A percentile compares a stretch with the other conserved stretches of the same genome.
phyloP scores from a whole-genome alignment of 2,888 invertebrate species.

The Dastarcus helophoroides region DNA sequence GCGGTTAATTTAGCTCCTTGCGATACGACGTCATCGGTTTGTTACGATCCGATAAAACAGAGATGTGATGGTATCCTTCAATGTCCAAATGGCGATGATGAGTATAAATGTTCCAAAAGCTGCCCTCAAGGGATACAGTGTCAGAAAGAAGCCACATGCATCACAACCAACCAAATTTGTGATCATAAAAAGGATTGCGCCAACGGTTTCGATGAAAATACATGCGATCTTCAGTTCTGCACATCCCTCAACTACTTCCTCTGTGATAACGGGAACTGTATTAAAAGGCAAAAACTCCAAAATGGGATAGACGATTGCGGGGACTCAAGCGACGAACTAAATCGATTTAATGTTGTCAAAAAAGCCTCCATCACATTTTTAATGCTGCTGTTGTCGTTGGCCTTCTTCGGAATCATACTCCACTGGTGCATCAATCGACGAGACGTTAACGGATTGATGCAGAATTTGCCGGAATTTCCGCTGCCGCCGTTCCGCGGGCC shows the following conservation, averaged over 20 bases:
- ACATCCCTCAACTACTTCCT: constrained; percentile 15
- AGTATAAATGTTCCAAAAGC: constrained; percentile 13
- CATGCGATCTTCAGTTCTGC: constrained; percentile 17
- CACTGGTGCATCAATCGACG: constrained; percentile 17
- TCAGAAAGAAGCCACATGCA: constrained; percentile 15
- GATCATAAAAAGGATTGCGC: constrained; percentile 16
- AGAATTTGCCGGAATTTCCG: constrained; percentile 21
- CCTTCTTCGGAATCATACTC: constrained; percentile 13
- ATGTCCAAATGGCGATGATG: constrained; percentile 18
- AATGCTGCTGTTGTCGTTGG: constrained; percentile 10
- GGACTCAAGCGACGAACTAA: constrained; percentile 19
- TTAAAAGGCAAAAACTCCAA: constrained; percentile 11
- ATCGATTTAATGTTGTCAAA: constrained; percentile 2
- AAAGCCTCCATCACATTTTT: constrained; percentile 6
- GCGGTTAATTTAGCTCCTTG: constrained; percentile 12
- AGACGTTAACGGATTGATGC: constrained; percentile 15
- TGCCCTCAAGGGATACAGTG: constrained; percentile 14
- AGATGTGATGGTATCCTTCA: constrained; percentile 16
- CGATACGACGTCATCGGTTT: constrained; percentile 6
- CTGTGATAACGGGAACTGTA: constrained; percentile 19
- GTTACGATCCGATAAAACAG: constrained; percentile 13
- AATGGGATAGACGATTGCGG: constrained; percentile 20
- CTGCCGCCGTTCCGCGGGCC: constrained; percentile 19
- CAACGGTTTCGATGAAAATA: constrained; percentile 19
- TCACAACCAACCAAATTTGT: constrained; percentile 16